Evolutionary conservation across 2,113 vertebrate genomes (phyloP), one percentile per base, ranked within the genome.

Genomic region (Leucoraja erinaceus): DNA sequence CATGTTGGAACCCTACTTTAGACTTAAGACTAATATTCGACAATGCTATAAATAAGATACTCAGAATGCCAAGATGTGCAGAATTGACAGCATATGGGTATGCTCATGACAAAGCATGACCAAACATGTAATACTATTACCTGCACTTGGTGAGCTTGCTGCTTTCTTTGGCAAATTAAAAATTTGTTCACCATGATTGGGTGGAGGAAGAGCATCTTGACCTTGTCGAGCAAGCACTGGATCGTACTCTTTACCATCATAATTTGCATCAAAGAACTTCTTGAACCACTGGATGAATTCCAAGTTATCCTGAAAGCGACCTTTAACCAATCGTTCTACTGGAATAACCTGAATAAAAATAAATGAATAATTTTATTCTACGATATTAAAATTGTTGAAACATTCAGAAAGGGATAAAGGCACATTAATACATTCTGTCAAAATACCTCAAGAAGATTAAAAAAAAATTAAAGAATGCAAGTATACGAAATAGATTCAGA

Each of bases 271-370:
- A 93, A 99, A 99, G 95, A 99, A 99, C 94, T 99, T 99, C 95
- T 99, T 99, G 96, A 99, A 99, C 99, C 99, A 99, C 70, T 99
- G 99, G 95, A 99, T 99, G 95, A 99, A 99, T 95, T 99, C 99
- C 93, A 99, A 96, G 96, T 99, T 99, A 96, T 99, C 99, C 93
- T 99, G 99, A 97, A 99, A 99, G 94, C 98, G 97, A 79, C 98
- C 99, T 96, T 99, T 99, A 76, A 99, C 99, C 93, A 99, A 96
- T 96, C 99, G 99, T 96, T 99, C 99, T 94, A 99, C 98, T 5
- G 98, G 99, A 96, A 99, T 99, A 94, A 99, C 99, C 99, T 99
- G 94, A 84, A 95, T 93, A 0, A 31, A 6, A 8, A 74, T 75
- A 83, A 18, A 91, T 72, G 22, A 33, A 72, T 68, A 91, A 72